Conservation (phyloP, 1,140 invertebrate species). For the Drosophila triauraria region DNA sequence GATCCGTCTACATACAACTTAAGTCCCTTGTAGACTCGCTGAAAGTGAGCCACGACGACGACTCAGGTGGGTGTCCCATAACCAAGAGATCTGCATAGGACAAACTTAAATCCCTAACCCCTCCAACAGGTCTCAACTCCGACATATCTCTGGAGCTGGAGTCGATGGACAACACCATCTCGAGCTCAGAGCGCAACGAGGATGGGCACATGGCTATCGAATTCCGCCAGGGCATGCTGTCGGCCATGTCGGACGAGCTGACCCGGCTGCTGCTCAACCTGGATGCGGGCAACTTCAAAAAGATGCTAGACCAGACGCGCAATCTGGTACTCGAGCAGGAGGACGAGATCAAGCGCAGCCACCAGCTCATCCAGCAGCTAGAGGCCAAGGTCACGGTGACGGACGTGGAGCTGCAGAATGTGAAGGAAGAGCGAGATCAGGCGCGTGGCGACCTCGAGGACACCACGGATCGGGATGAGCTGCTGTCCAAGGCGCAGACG, state of each 20-base stretch:
- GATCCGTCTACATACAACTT: conserved; percentile 89
- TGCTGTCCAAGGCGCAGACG: conserved; percentile 92
- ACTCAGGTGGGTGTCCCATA: conserved; percentile 85
- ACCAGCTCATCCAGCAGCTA: conserved; percentile 91
- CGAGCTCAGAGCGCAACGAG: conserved; percentile 83
- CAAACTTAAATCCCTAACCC: neutral
- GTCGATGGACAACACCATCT: conserved; percentile 86
- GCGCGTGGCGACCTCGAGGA: conserved; percentile 90
- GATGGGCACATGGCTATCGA: conserved; percentile 81
- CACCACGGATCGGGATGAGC: conserved; percentile 91
- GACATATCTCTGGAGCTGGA: conserved; percentile 86
- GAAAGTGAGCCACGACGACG: conserved; percentile 90
- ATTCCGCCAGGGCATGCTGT: conserved; percentile 86
- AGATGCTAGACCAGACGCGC: conserved; percentile 91
- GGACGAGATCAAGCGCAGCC: conserved; percentile 92
- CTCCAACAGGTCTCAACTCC: conserved; percentile 86
- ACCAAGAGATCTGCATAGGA: neutral
- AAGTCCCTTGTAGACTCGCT: conserved; percentile 89
- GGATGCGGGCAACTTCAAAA: conserved; percentile 91
- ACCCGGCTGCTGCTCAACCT: conserved; percentile 90
- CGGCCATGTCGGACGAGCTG: conserved; percentile 89
- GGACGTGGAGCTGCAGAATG: conserved; percentile 92
- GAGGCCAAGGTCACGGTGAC: conserved; percentile 93
- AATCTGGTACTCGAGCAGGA: conserved; percentile 90
- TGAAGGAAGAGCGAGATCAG: conserved; percentile 92